phyloP scores from a whole-genome alignment of 2,888 invertebrate species.

The Crocallis elinguaria region DNA sequence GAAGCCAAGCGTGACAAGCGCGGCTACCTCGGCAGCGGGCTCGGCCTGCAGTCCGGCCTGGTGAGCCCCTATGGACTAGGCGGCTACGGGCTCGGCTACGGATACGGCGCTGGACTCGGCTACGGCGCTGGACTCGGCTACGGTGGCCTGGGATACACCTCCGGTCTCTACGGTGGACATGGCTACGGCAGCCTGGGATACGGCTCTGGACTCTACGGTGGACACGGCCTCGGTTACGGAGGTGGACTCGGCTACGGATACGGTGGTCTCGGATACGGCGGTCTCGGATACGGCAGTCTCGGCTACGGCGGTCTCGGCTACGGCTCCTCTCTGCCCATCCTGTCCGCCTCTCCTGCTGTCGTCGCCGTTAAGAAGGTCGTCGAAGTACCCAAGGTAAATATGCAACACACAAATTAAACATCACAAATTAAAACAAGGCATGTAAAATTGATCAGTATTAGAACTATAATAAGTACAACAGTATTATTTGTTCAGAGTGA shows the following conservation, averaged over 20 bases:
- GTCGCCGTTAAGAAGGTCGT: conserved; percentile 54
- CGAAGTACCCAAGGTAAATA: conserved; percentile 56
- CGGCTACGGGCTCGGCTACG: conserved; percentile 28
- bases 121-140: conserved; percentile 16
- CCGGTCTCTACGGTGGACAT: conserved; percentile 27
- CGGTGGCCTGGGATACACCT: conserved; percentile 22
- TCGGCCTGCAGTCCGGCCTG: not conserved
- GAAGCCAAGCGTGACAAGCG: conserved; percentile 58
- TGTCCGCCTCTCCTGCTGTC: conserved; percentile 32
- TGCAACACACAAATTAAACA: not conserved
- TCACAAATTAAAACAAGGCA: not conserved
- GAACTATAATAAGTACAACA: too few species aligned
- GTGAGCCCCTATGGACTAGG: conserved; percentile 22
- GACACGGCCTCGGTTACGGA: conserved; percentile 15
- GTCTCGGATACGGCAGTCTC: conserved; percentile 19
- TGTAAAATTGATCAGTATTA: too few species aligned
- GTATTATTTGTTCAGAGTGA: too few species aligned
- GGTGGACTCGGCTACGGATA: conserved; percentile 28
- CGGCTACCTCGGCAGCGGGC: conserved; percentile 28
- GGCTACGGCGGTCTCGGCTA: conserved; percentile 7
- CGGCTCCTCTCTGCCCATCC: conserved; percentile 32
- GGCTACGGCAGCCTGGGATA: conserved; percentile 33
- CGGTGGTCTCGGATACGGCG: conserved; percentile 14
- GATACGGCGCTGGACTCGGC: conserved; percentile 32
- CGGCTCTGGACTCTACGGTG: conserved; percentile 26